Percentiles rank a stretch among this genome's conserved stretches.
Evolutionary conservation across 2,888 invertebrate species (phyloP).

Genomic region (Chorisops tibialis): DNA sequence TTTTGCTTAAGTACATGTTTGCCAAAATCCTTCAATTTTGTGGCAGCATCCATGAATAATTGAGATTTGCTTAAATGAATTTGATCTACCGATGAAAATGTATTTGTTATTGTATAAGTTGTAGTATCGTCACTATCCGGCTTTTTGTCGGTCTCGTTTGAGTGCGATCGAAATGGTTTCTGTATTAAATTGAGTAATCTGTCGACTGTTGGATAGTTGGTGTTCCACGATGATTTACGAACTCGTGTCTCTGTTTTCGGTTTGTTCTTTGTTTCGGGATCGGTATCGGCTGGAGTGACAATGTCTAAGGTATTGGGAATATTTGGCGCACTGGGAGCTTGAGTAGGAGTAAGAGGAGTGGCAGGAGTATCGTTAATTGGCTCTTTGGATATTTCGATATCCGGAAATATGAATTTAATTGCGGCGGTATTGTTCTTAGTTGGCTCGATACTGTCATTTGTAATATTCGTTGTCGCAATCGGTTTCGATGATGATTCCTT

Average conservation of each 20-base stretch:
- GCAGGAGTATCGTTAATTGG: background rate
- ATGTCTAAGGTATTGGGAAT: too few species aligned
- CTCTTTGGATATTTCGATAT: background rate
- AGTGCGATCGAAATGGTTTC: conserved; percentile 36
- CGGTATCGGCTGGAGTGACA: background rate
- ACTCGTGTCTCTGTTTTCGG: conserved; percentile 46
- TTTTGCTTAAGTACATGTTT: conserved; percentile 51
- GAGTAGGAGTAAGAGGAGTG: background rate
- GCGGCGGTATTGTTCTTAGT: background rate
- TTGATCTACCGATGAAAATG: conserved; percentile 34
- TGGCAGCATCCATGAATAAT: conserved; percentile 47
- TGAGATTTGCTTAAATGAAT: conserved; percentile 37
- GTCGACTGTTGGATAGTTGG: conserved; percentile 57
- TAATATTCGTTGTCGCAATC: background rate
- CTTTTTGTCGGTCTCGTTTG: conserved; percentile 18
- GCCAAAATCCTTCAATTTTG: conserved; percentile 41
- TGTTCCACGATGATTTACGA: conserved; percentile 62
- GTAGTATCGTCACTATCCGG: background rate
- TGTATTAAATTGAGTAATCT: conserved; percentile 65
- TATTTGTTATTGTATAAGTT: conserved; percentile 21
- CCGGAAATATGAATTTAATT: conserved; percentile 12
- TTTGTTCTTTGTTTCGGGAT: background rate
- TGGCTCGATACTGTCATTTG: background rate
- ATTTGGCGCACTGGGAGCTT: background rate
- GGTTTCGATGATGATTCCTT: background rate